Percentiles rank a stretch among this genome's conserved stretches.
phyloP scores from a whole-genome alignment of 2,797 vertebrate species.

The Thalassophryne amazonica region DNA sequence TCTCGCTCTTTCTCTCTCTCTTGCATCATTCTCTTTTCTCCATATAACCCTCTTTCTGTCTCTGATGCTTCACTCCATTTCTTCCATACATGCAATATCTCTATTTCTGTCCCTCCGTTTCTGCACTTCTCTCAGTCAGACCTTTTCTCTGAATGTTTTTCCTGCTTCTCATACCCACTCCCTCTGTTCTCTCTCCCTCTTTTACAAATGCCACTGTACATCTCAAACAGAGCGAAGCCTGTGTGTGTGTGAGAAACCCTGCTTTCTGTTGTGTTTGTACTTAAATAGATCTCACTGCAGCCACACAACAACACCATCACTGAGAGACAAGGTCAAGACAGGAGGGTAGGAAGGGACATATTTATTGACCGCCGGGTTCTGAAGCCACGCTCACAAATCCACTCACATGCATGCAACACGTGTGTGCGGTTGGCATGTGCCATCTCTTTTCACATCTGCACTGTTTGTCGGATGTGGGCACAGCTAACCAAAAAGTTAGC shows the following conservation, averaged over 20 bases:
- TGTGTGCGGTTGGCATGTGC: too few species aligned
- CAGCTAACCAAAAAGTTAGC: too few species aligned
- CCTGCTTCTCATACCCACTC: conserved; percentile 34
- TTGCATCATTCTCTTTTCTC: neutral
- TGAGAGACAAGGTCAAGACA: conserved; percentile 55
- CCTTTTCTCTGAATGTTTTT: conserved; percentile 13
- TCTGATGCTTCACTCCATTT: neutral
- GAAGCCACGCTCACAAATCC: neutral
- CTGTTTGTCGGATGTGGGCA: too few species aligned
- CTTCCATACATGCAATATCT: neutral
- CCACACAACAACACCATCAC: conserved; percentile 38
- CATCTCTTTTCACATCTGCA: too few species aligned
- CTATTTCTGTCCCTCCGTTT: conserved; percentile 13
- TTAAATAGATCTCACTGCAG: conserved; percentile 43
- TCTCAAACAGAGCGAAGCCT: conserved; percentile 22
- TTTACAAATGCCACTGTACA: conserved; percentile 45
- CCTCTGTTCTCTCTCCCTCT: conserved; percentile 2
- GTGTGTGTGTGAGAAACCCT: conserved; percentile 5
- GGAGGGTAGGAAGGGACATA: conserved; percentile 14
- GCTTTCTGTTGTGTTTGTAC: conserved; percentile 47
- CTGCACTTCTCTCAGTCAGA: conserved; percentile 3
- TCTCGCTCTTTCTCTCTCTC: conserved; percentile 52
- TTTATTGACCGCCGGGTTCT: conserved; percentile 41
- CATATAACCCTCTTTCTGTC: neutral
- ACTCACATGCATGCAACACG: neutral